Evolutionary conservation across 2,797 vertebrate genomes (phyloP).

Genomic region (Malurus splendens): DNA sequence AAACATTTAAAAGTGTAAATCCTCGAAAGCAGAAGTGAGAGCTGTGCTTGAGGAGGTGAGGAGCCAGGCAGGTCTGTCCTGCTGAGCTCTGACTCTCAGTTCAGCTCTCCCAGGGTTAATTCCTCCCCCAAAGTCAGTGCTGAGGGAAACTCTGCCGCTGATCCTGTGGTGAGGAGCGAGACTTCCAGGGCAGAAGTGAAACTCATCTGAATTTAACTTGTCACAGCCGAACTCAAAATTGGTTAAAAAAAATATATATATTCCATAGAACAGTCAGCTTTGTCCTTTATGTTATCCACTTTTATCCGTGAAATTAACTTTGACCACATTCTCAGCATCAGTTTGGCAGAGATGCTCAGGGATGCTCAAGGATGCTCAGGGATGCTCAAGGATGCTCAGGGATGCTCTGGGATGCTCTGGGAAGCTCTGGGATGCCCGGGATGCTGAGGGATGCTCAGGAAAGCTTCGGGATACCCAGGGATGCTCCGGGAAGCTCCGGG

Average conservation of each 20-base stretch:
- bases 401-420: too few relatives aligned
- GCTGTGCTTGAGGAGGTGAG: neutral
- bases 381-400: neutral
- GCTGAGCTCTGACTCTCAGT: neutral
- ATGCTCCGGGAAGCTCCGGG: accelerated
- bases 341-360: too few relatives aligned
- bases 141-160: neutral
- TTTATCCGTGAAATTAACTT: too few relatives aligned
- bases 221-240: neutral
- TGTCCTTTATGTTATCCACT: neutral
- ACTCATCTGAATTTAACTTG: neutral
- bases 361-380: neutral
- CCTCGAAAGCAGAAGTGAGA: neutral
- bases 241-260: neutral
- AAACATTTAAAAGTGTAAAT: neutral
- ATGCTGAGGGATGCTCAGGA: neutral
- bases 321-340: neutral
- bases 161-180: neutral
- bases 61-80: neutral
- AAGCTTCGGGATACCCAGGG: neutral
- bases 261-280: accelerated
- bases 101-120: neutral
- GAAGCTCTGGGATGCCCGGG: neutral
- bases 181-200: neutral
- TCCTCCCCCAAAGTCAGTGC: neutral